A percentile compares a stretch with the other conserved stretches of the same genome.
Conservation (phyloP, 2,888 invertebrate genomes). For the Trachelus troglodyta region DNA sequence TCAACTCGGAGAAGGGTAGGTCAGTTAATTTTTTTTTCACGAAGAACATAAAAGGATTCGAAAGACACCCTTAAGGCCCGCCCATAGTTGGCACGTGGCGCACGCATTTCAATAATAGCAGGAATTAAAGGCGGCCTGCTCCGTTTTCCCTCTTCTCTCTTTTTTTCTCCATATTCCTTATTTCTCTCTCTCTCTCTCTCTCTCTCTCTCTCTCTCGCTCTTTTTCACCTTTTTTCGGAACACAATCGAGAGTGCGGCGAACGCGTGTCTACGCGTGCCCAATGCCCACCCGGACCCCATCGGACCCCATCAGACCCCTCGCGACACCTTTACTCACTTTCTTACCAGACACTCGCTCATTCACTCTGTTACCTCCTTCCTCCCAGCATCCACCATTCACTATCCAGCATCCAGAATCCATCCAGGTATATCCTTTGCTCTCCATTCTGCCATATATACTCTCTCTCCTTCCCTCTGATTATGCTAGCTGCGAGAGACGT, state of each 20-base stretch:
- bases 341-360: neutral
- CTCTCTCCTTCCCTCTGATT: slow-evolving; percentile 28
- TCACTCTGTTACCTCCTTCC: neutral
- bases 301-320: neutral
- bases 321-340: slow-evolving; percentile 7
- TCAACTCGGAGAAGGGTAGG: neutral
- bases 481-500: slow-evolving; percentile 25
- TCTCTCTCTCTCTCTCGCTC: neutral
- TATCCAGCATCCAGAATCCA: slow-evolving; percentile 19
- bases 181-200: neutral
- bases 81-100: slow-evolving; percentile 42
- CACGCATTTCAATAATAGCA: slow-evolving; percentile 53
- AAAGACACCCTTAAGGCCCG: neutral
- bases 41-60: neutral
- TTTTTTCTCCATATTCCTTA: slow-evolving; percentile 7
- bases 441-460: neutral
- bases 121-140: slow-evolving; percentile 48
- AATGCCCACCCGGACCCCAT: neutral
- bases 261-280: slow-evolving; percentile 30
- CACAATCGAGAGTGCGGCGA: slow-evolving; percentile 16
- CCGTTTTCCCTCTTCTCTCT: slow-evolving; percentile 11
- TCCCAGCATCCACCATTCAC: slow-evolving; percentile 12
- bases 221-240: slow-evolving; percentile 13
- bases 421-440: slow-evolving; percentile 17
- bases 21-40: neutral